A percentile compares a stretch with the other conserved stretches of the same genome.
Evolutionary conservation across 2,797 vertebrate species (phyloP).

Genomic region (Catamblyrhynchus diadema): DNA sequence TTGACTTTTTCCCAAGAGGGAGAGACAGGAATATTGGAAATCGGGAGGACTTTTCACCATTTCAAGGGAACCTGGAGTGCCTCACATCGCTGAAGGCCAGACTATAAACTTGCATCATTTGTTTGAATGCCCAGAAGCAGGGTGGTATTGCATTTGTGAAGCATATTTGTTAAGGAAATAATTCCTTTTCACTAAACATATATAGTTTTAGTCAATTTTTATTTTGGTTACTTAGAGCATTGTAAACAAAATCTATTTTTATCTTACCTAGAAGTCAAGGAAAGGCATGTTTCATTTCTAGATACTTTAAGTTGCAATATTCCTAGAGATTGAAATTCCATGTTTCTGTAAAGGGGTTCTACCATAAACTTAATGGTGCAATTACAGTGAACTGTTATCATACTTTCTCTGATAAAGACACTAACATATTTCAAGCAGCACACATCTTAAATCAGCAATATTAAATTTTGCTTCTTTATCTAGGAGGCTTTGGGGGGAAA

Average conservation of each 20-base stretch:
- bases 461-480: background rate
- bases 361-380: background rate
- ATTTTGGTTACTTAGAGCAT: background rate
- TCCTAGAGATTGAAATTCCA: background rate
- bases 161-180: background rate
- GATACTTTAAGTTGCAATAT: background rate
- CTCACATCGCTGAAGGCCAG: background rate
- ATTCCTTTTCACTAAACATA: background rate
- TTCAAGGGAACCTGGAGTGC: background rate
- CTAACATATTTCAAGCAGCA: background rate
- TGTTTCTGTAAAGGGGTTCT: background rate
- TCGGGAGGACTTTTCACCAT: background rate
- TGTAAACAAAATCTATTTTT: background rate
- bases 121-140: background rate
- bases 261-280: background rate
- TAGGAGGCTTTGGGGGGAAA: background rate
- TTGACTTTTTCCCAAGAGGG: background rate
- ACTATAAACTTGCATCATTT: background rate
- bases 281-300: accelerated
- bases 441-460: background rate
- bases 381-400: background rate
- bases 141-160: background rate
- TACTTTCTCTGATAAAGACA: background rate
- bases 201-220: background rate
- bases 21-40: background rate